phyloP scores from a whole-genome alignment of 92 coral and sea anemone species.

The Siderastrea siderea region DNA sequence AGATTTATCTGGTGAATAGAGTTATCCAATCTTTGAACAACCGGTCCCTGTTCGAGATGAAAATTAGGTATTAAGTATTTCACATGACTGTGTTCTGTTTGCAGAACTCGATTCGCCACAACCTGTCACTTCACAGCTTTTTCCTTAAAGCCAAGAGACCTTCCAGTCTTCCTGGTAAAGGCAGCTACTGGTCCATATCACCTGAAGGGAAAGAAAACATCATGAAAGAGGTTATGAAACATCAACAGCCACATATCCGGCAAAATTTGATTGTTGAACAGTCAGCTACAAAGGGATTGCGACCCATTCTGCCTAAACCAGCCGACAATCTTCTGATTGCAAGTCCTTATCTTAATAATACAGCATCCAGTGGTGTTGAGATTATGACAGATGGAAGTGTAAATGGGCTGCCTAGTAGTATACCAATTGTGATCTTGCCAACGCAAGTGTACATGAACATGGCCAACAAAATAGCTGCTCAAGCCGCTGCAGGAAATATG shows the following conservation, averaged over 20 bases:
- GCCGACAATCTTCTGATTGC: conserved; percentile 16
- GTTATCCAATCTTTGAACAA: too few relatives aligned
- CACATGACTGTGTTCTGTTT: conserved; percentile 30
- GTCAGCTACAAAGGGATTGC: conserved; percentile 64
- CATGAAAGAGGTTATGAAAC: conserved; percentile 90
- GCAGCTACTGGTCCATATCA: conserved; percentile 97
- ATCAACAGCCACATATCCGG: conserved; percentile 77
- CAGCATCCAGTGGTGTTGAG: conserved; percentile 1
- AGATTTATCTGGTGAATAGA: too few relatives aligned
- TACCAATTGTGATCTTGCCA: conserved; percentile 75
- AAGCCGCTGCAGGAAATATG: conserved; percentile 52
- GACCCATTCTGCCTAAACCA: conserved; percentile 97
- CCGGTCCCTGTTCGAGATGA: too few relatives aligned
- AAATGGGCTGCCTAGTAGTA: conserved; percentile 24
- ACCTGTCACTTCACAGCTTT: conserved; percentile 95
- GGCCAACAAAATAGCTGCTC: conserved; percentile 71
- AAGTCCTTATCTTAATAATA: conserved; percentile 8
- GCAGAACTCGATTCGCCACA: conserved; percentile 98
- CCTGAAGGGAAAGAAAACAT: conserved; percentile 98
- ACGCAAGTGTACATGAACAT: conserved; percentile 71
- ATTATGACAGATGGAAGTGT: conserved; percentile 8
- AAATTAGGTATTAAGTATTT: background rate
- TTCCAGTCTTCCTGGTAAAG: conserved; percentile 91
- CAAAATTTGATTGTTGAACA: conserved; percentile 54
- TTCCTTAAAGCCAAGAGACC: conserved; percentile 95